Base-by-base conservation (phyloP, 2,888 invertebrate species). In the Yponomeuta evonymella region DNA sequence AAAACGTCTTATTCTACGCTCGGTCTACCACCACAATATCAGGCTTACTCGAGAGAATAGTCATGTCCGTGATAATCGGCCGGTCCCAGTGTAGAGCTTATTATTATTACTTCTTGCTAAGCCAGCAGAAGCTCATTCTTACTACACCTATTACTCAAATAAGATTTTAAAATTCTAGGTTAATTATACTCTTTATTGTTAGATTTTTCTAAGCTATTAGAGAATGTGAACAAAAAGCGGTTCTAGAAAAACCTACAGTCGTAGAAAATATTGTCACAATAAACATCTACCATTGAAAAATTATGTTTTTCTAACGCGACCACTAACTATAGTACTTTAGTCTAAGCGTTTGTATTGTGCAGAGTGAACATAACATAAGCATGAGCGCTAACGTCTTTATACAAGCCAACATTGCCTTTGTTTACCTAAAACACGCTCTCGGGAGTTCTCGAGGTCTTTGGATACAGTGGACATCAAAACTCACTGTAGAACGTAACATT, bases 341-440 rank as follows among this genome's bases (percentile, higher is more conserved):
- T 15, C 15, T 58, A 58, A 58, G 12, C 51, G 51, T 58, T 58
- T 58, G 51, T 58, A 58, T 58, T 58, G 15, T 58, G 51, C 1
- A 15, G 51, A 58, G 51, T 58, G 3, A 58, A 58, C 51, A 58
- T 58, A 58, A 58, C 15, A 58, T 58, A 58, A 51, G 15, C 51
- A 8, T 58, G 15, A 58, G 15, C 15, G 51, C 51, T 58, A 58
- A 58, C 51, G 51, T 58, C 51, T 58, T 58, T 58, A 58, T 58
- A 58, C 51, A 15, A 58, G 15, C 6, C 51, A 58, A 58, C 51
- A 58, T 58, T 58, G 51, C 51, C 51, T 58, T 58, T 58, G 51
- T 58, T 58, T 58, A 58, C 51, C 51, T 58, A 58, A 58, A 58
- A 58, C 51, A 58, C 15, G 51, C 51, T 58, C 51, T 58, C 51